Evolutionary conservation across 2,888 invertebrate species (phyloP).

Genomic region (Apodemia duryi): DNA sequence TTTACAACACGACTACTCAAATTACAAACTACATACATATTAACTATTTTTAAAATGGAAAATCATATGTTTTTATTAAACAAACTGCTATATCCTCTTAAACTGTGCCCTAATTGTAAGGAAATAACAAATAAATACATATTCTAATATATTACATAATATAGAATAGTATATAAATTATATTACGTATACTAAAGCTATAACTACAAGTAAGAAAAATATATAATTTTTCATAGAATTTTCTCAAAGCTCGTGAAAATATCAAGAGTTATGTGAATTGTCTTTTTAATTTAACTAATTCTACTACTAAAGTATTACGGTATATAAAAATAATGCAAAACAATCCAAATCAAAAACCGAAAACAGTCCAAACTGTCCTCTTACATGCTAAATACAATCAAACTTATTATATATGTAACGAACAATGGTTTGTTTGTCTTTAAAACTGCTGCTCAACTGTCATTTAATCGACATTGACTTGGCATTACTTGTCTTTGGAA

Average conservation of each 20-base stretch:
- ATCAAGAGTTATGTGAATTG: slow-evolving; percentile 67
- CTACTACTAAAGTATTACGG: slow-evolving; percentile 30
- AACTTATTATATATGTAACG: slow-evolving; percentile 49
- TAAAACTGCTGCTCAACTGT: slow-evolving; percentile 67
- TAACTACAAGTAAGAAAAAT: slow-evolving; percentile 75
- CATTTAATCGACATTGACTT: slow-evolving; percentile 39
- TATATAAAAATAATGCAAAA: slow-evolving; percentile 34
- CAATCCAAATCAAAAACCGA: slow-evolving; percentile 46
- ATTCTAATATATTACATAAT: slow-evolving; percentile 23
- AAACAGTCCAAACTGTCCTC: slow-evolving; percentile 35
- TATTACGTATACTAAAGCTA: slow-evolving; percentile 47
- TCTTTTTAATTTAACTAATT: slow-evolving; percentile 60
- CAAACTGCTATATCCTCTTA: slow-evolving; percentile 29
- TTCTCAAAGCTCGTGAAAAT: slow-evolving; percentile 74
- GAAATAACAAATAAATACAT: slow-evolving; percentile 42
- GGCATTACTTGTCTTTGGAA: slow-evolving; percentile 36
- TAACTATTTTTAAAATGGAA: too few relatives aligned
- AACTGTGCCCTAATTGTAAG: slow-evolving; percentile 31
- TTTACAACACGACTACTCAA: too few relatives aligned
- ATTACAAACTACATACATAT: too few relatives aligned
- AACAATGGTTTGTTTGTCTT: slow-evolving; percentile 58
- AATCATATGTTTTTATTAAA: neutral
- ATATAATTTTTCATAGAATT: slow-evolving; percentile 64
- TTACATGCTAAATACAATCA: slow-evolving; percentile 43
- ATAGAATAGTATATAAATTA: slow-evolving; percentile 24